phyloP scores from a whole-genome alignment of 2,888 invertebrate genomes.

The Drosophila mettleri region DNA sequence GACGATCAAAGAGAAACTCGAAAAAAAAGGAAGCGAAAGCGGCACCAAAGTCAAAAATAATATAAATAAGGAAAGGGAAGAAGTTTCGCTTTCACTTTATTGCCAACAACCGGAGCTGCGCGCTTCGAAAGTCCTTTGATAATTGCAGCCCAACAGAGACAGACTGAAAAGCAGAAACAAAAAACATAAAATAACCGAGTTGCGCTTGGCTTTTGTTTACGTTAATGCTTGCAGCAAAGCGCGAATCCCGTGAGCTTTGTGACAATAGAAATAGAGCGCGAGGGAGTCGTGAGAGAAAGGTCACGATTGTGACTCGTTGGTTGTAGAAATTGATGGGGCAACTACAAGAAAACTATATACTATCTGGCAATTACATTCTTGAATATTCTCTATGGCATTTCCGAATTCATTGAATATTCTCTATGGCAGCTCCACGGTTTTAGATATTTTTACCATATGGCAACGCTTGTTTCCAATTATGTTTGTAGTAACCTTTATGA shows the following conservation, averaged over 20 bases:
- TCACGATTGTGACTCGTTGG: no score
- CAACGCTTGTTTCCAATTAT: no score
- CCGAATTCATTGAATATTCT: no score
- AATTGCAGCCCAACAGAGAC: conserved; percentile 66
- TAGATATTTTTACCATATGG: no score
- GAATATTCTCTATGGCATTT: no score
- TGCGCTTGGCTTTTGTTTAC: conserved; percentile 21
- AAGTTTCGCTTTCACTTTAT: conserved; percentile 56
- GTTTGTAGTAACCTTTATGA: no score
- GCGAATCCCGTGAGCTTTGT: conserved; percentile 22
- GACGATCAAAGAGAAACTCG: conserved; percentile 11
- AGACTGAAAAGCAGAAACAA: background rate
- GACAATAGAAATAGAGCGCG: background rate
- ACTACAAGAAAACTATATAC: no score
- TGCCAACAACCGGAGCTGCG: conserved; percentile 56
- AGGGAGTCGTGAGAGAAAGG: conserved; percentile 1
- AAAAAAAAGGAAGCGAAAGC: conserved; percentile 7
- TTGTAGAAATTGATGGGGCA: no score
- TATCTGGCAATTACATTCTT: no score
- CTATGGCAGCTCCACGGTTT: no score
- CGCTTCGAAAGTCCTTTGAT: conserved; percentile 60
- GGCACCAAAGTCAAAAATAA: conserved; percentile 44
- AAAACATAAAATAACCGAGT: conserved; percentile 5
- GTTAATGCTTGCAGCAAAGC: conserved; percentile 42
- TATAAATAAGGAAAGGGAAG: conserved; percentile 1